Evolutionary conservation across 2,888 invertebrate species (phyloP).

Genomic region (Nomada ruficornis): DNA sequence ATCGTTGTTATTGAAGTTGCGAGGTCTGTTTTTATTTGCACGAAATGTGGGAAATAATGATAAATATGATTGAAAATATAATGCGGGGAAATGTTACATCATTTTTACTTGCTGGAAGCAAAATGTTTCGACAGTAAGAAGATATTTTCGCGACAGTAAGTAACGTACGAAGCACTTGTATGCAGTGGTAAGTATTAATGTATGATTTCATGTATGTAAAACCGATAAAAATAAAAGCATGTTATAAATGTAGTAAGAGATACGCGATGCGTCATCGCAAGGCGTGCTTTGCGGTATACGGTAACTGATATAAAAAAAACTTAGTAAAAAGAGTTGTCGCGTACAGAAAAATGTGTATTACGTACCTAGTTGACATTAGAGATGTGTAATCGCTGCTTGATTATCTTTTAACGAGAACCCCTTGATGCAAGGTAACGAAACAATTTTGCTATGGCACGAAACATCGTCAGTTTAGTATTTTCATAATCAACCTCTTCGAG

Average conservation of each 20-base stretch:
- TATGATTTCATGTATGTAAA: background rate
- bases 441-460: too few species aligned
- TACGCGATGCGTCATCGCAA: constrained; percentile 11
- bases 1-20: background rate
- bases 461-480: too few species aligned
- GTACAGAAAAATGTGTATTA: background rate
- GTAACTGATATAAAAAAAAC: constrained; percentile 22
- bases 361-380: background rate
- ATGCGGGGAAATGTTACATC: background rate
- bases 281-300: constrained; percentile 10
- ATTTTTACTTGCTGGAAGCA: background rate
- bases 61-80: constrained; percentile 25
- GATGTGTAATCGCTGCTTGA: background rate
- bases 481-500: too few species aligned
- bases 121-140: background rate
- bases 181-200: constrained; percentile 12
- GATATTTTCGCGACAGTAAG: background rate
- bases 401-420: background rate
- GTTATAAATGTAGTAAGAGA: constrained; percentile 74
- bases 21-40: constrained; percentile 3
- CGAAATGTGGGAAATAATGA: background rate
- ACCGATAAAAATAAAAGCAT: constrained; percentile 74
- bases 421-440: too few species aligned
- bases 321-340: background rate
- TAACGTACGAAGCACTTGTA: background rate